Percentiles rank a stretch among this genome's conserved stretches.
Evolutionary conservation across 2,113 vertebrate species (phyloP).

Genomic region (Aegithalos caudatus): DNA sequence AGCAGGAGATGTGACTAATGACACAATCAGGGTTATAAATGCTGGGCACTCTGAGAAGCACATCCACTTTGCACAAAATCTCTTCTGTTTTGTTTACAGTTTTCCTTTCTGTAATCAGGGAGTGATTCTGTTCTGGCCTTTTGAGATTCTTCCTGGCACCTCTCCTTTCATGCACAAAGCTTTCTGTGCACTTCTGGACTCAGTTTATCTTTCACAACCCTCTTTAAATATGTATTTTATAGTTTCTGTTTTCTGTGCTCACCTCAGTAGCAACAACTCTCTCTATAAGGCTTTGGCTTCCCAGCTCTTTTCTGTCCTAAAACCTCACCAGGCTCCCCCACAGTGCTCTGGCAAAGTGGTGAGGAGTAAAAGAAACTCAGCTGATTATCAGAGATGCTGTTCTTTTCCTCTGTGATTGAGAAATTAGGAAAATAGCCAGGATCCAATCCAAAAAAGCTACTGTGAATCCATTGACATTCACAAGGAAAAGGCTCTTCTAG

Average conservation of each 20-base stretch:
- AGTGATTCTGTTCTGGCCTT: not conserved
- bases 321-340: not conserved
- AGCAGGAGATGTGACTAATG: constrained; percentile 63
- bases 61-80: constrained; percentile 33
- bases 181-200: not conserved
- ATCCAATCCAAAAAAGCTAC: not conserved
- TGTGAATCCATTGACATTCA: not conserved
- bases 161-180: not conserved
- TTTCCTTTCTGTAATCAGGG: not conserved
- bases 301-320: not conserved
- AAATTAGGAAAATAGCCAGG: not conserved
- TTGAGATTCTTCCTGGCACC: not conserved
- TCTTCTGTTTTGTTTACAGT: not conserved
- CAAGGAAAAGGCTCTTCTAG: not conserved
- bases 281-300: not conserved
- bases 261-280: not conserved
- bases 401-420: not conserved
- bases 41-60: not conserved
- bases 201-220: not conserved
- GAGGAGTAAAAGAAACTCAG: not conserved
- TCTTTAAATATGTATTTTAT: not conserved
- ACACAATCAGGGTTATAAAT: constrained; percentile 61
- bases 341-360: not conserved
- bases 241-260: not conserved
- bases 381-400: not conserved